Conservation (phyloP, 1,140 invertebrate genomes). For the Oppia nitens region DNA sequence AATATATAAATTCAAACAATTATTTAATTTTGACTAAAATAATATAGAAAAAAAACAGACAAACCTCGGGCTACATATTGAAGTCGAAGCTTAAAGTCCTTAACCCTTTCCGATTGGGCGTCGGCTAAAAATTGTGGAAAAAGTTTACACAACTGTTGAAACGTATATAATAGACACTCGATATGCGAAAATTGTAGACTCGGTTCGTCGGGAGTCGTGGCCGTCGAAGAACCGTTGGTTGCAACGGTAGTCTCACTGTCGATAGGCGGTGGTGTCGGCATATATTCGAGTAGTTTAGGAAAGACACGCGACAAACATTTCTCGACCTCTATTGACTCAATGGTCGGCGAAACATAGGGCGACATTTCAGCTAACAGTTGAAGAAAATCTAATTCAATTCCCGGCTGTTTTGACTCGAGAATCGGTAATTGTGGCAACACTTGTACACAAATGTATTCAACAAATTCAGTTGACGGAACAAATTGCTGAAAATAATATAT, state of each 20-base stretch:
- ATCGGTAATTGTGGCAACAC: constrained; percentile 46
- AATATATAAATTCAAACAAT: neutral
- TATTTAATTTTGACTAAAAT: neutral
- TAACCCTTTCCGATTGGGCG: constrained; percentile 56
- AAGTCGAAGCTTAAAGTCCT: constrained; percentile 66
- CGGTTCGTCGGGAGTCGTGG: too few relatives aligned
- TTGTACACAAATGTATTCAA: constrained; percentile 68
- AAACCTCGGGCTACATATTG: constrained; percentile 73
- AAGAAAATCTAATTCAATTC: constrained; percentile 48
- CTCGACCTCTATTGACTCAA: constrained; percentile 45
- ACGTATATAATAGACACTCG: constrained; percentile 73
- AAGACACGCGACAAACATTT: constrained; percentile 53
- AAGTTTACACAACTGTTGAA: constrained; percentile 70
- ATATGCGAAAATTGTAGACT: constrained; percentile 79
- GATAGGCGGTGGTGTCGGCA: constrained; percentile 59
- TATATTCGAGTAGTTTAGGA: constrained; percentile 46
- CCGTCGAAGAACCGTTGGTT: constrained; percentile 17
- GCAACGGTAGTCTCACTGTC: constrained; percentile 35
- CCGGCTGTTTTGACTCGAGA: constrained; percentile 17
- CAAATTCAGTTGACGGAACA: constrained; percentile 67
- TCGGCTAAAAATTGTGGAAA: constrained; percentile 50
- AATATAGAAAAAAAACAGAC: too few relatives aligned
- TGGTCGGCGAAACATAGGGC: constrained; percentile 32
- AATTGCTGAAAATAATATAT: constrained; percentile 50
- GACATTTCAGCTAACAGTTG: constrained; percentile 73